phyloP scores from a whole-genome alignment of 2,797 vertebrate species.

The Alcedo quadribrachys region DNA sequence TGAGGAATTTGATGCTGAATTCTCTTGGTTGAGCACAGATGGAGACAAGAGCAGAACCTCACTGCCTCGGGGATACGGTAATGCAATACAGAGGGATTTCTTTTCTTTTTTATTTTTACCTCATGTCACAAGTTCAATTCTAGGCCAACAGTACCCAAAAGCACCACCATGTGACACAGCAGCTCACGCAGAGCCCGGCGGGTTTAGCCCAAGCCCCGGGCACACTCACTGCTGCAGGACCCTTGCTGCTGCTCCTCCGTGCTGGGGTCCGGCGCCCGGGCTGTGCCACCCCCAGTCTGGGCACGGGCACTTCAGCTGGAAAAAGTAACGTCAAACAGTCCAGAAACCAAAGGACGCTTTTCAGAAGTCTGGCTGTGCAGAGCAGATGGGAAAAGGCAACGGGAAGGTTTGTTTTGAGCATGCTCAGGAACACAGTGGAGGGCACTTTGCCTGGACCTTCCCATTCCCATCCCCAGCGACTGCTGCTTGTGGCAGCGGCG shows the following conservation, averaged over 20 bases:
- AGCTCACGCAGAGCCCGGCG: background rate
- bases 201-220: background rate
- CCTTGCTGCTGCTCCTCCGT: accelerated
- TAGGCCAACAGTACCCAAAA: slow-evolving; percentile 53
- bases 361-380: background rate
- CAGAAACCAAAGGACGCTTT: background rate
- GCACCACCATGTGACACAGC: background rate
- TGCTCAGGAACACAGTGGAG: background rate
- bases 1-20: slow-evolving; percentile 38
- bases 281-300: background rate
- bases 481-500: background rate
- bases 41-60: background rate
- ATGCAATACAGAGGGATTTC: slow-evolving; percentile 48
- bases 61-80: background rate
- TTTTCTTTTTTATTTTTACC: slow-evolving; percentile 66
- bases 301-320: background rate
- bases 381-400: background rate
- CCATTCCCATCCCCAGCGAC: no score
- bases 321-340: background rate
- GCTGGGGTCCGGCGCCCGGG: background rate
- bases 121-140: slow-evolving; percentile 65
- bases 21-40: background rate
- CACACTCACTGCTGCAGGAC: background rate
- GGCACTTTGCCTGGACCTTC: background rate
- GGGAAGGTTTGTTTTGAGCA: background rate